Evolutionary conservation across 1,140 invertebrate genomes (phyloP), one percentile per base, ranked within the genome.

Genomic region (Orussus abietinus): DNA sequence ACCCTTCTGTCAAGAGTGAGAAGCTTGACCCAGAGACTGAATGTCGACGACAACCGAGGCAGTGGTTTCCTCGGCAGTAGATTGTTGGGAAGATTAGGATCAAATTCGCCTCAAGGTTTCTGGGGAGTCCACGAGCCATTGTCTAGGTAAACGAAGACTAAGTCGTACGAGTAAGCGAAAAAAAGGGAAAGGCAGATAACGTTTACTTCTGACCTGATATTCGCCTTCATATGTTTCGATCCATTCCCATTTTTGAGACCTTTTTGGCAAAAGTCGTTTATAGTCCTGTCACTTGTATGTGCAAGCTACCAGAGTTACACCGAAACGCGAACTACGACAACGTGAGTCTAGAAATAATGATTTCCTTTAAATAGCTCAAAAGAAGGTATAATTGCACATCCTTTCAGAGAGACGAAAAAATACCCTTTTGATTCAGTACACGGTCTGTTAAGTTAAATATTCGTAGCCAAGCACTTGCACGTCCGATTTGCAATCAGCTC

Each of bases 1-100:
- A 92, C 87, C 1, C 68, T 93, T 22, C 68, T 93, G 26, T 87
- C 88, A 45, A 79, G 89, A 62, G 89, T 92, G 65, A 80, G 88
- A 26, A 88, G 84, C 55, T 70, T 93, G 14, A 92, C 90, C 1
- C 83, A 90, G 55, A 81, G 87, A 51, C 70, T 92, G 34, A 91
- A 90, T 61, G 84, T 88, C 6, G 88, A 91, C 57, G 88, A 90
- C 53, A 70, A 71, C 30, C 66, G 74, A 33, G 45, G 79, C 69
- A 59, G 75, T 61, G 61, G 79, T 54, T 75, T 84, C 74, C 75
- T 77, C 21, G 74, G 75, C 65, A 74, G 69, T 38, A 56, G 75
- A 43, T 39, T 78, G 28, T 62, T 78, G 7, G 69, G 66, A 18
- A 54, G 68, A 47, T 30, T 74, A 30, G 62, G 62, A 7, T 57